Conservation (phyloP, 1,140 invertebrate species). For the Caerostris extrusa region DNA sequence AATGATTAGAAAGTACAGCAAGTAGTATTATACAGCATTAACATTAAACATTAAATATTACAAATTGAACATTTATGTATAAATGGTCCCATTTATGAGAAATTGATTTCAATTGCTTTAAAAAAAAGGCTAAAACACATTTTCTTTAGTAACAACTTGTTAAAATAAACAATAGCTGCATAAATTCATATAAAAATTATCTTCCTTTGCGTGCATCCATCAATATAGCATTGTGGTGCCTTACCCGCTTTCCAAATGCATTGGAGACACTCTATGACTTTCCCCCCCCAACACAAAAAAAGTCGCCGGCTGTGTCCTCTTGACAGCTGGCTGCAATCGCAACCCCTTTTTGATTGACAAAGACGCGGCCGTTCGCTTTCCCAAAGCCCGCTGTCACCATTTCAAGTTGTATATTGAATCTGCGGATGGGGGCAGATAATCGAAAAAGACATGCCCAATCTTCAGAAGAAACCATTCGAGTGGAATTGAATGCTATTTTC, state of each 20-base stretch:
- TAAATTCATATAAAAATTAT: too few relatives aligned
- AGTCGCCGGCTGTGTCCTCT: background rate
- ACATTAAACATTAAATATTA: too few relatives aligned
- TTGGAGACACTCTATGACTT: background rate
- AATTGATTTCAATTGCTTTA: too few relatives aligned
- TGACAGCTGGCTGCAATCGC: constrained; percentile 44
- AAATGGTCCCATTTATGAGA: too few relatives aligned
- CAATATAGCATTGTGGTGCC: background rate
- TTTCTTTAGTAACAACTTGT: too few relatives aligned
- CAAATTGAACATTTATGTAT: too few relatives aligned
- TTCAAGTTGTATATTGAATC: constrained; percentile 25
- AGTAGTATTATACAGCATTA: too few relatives aligned
- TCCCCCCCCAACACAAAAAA: background rate
- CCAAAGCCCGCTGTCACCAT: background rate
- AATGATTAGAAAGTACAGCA: too few relatives aligned
- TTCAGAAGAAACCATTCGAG: background rate
- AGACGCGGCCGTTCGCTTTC: constrained; percentile 8
- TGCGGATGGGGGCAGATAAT: constrained; percentile 10
- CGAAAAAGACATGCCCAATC: constrained; percentile 36
- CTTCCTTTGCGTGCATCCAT: too few relatives aligned
- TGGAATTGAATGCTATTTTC: constrained; percentile 1
- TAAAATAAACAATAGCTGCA: too few relatives aligned
- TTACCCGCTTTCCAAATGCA: constrained; percentile 17
- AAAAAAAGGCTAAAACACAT: too few relatives aligned
- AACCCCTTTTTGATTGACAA: constrained; percentile 17